Evolutionary conservation across 2,888 invertebrate species (phyloP).

Genomic region (Leptopilina syphax): DNA sequence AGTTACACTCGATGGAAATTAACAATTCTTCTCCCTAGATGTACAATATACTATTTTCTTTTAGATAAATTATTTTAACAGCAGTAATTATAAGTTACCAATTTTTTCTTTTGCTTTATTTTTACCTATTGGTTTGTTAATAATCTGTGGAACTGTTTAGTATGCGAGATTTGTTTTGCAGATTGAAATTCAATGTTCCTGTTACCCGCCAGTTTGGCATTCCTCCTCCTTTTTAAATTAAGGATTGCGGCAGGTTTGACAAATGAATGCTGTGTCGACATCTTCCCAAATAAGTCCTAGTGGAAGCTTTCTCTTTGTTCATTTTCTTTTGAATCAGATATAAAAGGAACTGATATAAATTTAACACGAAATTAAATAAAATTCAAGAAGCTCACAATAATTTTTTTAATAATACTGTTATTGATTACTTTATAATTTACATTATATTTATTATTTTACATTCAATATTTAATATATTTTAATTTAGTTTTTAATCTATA

Average conservation of each 20-base stretch:
- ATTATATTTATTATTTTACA: too few relatives aligned
- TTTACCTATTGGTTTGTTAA: too few relatives aligned
- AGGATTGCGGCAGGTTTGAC: conserved; percentile 36
- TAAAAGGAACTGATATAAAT: conserved; percentile 5
- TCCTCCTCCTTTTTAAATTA: conserved; percentile 27
- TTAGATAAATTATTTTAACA: conserved; percentile 22
- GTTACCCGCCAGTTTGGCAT: conserved; percentile 17
- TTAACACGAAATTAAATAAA: not conserved
- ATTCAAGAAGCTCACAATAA: too few relatives aligned
- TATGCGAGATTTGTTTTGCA: conserved; percentile 36
- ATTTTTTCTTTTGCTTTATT: conserved; percentile 7
- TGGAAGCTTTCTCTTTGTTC: conserved; percentile 34
- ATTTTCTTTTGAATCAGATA: conserved; percentile 20
- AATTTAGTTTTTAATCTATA: too few relatives aligned
- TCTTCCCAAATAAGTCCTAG: conserved; percentile 38
- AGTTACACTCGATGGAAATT: too few relatives aligned
- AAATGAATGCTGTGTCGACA: conserved; percentile 38
- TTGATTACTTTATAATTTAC: too few relatives aligned
- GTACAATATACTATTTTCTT: too few relatives aligned
- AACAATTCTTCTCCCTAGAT: too few relatives aligned
- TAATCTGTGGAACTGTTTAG: conserved; percentile 21
- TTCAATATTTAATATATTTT: too few relatives aligned
- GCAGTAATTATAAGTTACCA: not conserved
- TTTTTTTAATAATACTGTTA: too few relatives aligned
- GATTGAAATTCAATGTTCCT: conserved; percentile 35